Evolutionary conservation across 1,140 invertebrate species (phyloP), one percentile per base, ranked within the genome.

Genomic region (Scaptomyza graminum): DNA sequence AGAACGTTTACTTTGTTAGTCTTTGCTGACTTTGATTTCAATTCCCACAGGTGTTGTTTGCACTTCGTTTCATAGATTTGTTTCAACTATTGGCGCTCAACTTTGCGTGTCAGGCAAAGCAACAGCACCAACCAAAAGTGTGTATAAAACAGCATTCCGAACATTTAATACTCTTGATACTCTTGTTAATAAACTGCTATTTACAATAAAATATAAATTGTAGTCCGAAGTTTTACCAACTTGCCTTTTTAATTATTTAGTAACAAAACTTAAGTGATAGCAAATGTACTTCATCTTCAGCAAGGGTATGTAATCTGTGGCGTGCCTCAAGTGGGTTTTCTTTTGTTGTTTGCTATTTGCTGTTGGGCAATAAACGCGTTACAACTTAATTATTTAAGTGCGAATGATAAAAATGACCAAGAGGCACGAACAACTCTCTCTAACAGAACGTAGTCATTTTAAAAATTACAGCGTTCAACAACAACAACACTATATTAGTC

Each of bases 321-420:
- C 37, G 37, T 41, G 37, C 3, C 12, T n/a, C 1, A 41, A 12
- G 12, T 41, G 34, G 31, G 16, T 55, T 3, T 34, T 18, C 5
- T 49, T 66, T 55, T 64, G 15, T 55, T 64, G 15, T 12, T 31
- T 63, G 47, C 9, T 22, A 15, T 34, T 46, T 83, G 80, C 47
- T 84, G 67, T 60, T 74, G 70, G 60, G 78, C 82, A 87, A 87
- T 87, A 87, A 87, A 88, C 88, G 63, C 80, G 77, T 84, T 87
- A 83, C 83, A 88, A 83, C 83, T 88, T 87, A 87, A 87, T 87
- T 87, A 87, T 88, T 87, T 87, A 83, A 88, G 83, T 87, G 83
- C 83, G 88, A 87, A 87, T 87, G 83, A 88, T 87, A 87, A 87
- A 87, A 87, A 87, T 88, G 83, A 79, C 82, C 83, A 87, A 79